A percentile compares a stretch with the other conserved stretches of the same genome.
Conservation (phyloP, 2,113 vertebrate genomes). For the Hypomesus transpacificus region DNA sequence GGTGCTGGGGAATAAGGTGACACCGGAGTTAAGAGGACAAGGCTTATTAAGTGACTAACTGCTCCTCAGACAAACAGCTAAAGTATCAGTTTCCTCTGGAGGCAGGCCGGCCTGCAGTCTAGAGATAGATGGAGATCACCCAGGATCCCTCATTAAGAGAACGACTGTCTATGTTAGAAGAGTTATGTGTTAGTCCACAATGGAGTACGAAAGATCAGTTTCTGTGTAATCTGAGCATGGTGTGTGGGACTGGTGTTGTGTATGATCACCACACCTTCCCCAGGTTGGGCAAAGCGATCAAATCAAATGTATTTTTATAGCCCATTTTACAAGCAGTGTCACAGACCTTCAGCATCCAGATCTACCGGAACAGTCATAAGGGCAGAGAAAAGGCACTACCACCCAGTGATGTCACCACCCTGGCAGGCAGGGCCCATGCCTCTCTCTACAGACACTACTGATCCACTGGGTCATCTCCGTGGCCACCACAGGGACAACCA, state of each 20-base stretch:
- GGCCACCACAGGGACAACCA: constrained; percentile 37
- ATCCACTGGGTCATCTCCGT: constrained; percentile 35
- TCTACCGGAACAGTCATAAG: constrained; percentile 2
- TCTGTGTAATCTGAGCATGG: neutral
- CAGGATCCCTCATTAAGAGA: too few species aligned
- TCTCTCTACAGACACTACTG: constrained; percentile 38
- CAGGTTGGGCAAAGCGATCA: too few species aligned
- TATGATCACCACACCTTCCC: neutral
- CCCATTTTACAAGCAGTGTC: too few species aligned
- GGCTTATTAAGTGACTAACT: constrained; percentile 1
- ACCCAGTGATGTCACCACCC: constrained; percentile 8
- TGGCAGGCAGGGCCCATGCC: constrained; percentile 6
- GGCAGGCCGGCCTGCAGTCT: neutral
- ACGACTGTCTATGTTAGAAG: neutral
- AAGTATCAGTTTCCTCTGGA: neutral
- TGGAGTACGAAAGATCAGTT: neutral
- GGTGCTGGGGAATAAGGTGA: constrained; percentile 27
- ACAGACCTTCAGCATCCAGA: too few species aligned
- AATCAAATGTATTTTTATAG: too few species aligned
- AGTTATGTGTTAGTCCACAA: neutral
- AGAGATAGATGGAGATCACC: too few species aligned
- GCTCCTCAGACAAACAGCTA: neutral
- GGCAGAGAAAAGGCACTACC: constrained; percentile 1
- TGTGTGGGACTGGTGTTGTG: constrained; percentile 35
- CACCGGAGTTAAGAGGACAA: constrained; percentile 14